Evolutionary conservation across 1,140 invertebrate genomes (phyloP).

Genomic region (Rhizoglyphus robini): DNA sequence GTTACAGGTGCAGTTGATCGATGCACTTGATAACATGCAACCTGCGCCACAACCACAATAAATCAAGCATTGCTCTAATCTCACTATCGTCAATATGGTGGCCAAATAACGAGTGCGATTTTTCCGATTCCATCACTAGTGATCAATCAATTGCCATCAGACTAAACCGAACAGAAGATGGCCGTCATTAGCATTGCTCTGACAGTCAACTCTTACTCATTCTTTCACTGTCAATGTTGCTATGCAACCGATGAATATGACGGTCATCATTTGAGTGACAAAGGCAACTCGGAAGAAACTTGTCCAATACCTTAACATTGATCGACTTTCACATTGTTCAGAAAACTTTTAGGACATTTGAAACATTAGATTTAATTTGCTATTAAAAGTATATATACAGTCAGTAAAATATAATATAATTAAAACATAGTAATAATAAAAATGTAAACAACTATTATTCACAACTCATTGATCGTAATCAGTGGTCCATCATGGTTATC

Average conservation of each 20-base stretch:
- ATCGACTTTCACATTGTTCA: no score
- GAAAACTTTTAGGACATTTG: no score
- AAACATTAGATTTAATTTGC: no score
- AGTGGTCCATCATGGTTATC: no score
- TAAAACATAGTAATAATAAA: no score
- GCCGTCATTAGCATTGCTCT: background rate
- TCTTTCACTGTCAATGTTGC: conserved; percentile 9
- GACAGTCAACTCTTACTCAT: background rate
- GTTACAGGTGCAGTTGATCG: no score
- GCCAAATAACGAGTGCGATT: background rate
- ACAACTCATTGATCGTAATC: no score
- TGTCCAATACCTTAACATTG: conserved; percentile 2
- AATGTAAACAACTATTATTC: no score
- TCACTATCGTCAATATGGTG: background rate
- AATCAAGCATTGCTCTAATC: background rate
- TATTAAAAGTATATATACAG: no score
- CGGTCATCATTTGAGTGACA: background rate
- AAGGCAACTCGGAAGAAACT: background rate
- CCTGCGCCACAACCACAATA: no score
- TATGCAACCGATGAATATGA: background rate
- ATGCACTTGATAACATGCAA: no score
- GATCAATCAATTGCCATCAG: conserved; percentile 8
- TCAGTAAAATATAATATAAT: no score
- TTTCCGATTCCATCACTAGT: background rate
- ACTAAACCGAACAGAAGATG: background rate